Evolutionary conservation across 2,888 invertebrate genomes (phyloP).

Genomic region (Trilocha varians): DNA sequence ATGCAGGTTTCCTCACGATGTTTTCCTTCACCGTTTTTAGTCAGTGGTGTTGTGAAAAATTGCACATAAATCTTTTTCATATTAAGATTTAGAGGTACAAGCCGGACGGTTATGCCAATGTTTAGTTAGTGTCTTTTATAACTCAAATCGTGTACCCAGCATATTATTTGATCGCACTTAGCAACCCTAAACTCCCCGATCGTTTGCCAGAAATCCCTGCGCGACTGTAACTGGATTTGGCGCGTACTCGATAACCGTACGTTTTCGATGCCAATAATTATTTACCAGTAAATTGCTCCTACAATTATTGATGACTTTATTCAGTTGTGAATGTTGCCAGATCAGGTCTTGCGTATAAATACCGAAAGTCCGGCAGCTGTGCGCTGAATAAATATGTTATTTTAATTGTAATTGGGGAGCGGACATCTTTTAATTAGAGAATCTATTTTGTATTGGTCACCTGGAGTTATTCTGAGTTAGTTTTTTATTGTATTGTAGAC

Average conservation of each 20-base stretch:
- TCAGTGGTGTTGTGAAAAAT: too few relatives aligned
- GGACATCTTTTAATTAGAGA: too few relatives aligned
- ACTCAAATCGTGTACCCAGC: too few relatives aligned
- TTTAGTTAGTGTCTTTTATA: too few relatives aligned
- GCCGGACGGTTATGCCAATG: too few relatives aligned
- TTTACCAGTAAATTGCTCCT: conserved; percentile 47
- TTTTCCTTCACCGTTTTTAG: too few relatives aligned
- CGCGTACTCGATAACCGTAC: conserved; percentile 36
- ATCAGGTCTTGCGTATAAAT: background rate
- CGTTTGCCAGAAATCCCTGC: conserved; percentile 4
- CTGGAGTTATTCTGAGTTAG: too few relatives aligned
- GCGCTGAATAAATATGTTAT: background rate
- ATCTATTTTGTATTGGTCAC: too few relatives aligned
- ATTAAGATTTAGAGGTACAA: too few relatives aligned
- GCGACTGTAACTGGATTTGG: conserved; percentile 27
- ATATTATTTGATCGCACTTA: background rate
- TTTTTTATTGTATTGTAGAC: too few relatives aligned
- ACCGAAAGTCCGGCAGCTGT: background rate
- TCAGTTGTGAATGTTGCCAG: conserved; percentile 2
- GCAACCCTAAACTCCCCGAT: conserved; percentile 1
- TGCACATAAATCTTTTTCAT: too few relatives aligned
- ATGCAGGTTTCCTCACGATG: too few relatives aligned
- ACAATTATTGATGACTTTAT: conserved; percentile 34
- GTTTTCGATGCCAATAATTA: conserved; percentile 46
- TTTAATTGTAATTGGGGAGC: background rate